Base-by-base conservation (phyloP, 1,140 invertebrate genomes). In the Drosophila sp. region DNA sequence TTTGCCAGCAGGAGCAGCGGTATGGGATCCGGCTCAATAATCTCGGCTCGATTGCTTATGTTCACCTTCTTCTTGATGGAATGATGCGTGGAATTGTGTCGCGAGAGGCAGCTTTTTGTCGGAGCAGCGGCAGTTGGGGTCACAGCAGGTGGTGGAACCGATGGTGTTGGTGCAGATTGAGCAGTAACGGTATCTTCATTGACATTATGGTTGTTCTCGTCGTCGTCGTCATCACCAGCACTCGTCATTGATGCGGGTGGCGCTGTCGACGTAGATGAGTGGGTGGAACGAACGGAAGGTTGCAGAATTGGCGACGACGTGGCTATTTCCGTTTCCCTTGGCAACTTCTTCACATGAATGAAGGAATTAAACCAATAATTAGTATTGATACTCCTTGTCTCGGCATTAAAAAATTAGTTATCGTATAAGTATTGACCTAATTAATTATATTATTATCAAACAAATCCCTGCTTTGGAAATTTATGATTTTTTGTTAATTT, bases 11-110 rank as follows among this genome's bases (percentile, higher is more conserved):
- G 27, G 4, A 77, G 63, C 55, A 74, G 41, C 8, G 72, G 66
- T 38, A 81, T 60, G 11, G 80, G 82, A 11, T 92, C 80, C 54
- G 90, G 75, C 71, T 91, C 85, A 70, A 92, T 92, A 27, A 91
- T 89, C 63, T 92, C 91, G n/a, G 91, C 85, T 17, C 80, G 72
- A 40, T 76, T 86, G 63, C 86, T 90, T 38, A 85, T 90, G 77
- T 92, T 91, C 35, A 91, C 90, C 76, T 90, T 91, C 75, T 92
- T 92, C 47, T 91, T 92, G 44, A 90, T 85, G 17, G 90, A 92
- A 56, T 90, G 89, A 62, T 83, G 80, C 27, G 80, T 90, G 11
- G 90, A 92, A 74, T 87, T 91, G 72, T 91, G 81, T 10, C 90
- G 76, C 50, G 90, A 89, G 1, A 92, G 77, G 65, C 90, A 91